These are phyloP conservation scores for Drosophila siamana DNA, from an alignment of 2,888 invertebrate genomes.

Conservation along the genomic window DNA sequence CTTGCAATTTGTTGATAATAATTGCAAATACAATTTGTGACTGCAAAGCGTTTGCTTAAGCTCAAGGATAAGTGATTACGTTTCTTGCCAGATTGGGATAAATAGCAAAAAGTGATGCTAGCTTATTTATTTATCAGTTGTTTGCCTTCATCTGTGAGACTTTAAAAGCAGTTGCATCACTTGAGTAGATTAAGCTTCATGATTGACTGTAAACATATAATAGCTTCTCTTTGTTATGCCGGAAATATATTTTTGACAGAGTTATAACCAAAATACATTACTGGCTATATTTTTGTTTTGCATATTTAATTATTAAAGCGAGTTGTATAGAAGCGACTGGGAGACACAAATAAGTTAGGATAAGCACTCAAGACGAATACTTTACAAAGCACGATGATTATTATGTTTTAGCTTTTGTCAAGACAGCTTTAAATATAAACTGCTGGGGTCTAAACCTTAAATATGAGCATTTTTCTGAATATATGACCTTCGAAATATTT, in stretches of 20 bases:
- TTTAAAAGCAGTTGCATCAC: background rate
- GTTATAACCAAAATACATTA: background rate
- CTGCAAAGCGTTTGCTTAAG: background rate
- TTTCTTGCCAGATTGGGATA: too few relatives aligned
- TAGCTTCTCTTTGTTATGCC: background rate
- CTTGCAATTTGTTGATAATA: background rate
- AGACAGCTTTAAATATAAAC: background rate
- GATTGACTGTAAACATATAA: background rate
- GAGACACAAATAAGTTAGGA: background rate
- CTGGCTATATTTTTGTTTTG: too few relatives aligned
- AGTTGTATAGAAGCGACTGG: background rate
- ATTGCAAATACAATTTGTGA: conserved; percentile 2
- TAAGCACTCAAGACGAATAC: too few relatives aligned
- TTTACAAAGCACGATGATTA: too few relatives aligned
- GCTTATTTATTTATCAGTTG: background rate
- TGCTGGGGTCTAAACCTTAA: too few relatives aligned
- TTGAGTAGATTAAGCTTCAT: background rate
- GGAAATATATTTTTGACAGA: background rate
- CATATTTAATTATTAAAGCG: too few relatives aligned
- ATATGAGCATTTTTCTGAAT: too few relatives aligned
- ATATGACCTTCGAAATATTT: background rate
- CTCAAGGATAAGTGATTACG: background rate
- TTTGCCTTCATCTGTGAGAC: background rate
- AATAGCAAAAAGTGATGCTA: background rate
- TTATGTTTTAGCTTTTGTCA: background rate